Conservation (phyloP, 2,797 vertebrate species). For the Platyrinchus mystaceus region DNA sequence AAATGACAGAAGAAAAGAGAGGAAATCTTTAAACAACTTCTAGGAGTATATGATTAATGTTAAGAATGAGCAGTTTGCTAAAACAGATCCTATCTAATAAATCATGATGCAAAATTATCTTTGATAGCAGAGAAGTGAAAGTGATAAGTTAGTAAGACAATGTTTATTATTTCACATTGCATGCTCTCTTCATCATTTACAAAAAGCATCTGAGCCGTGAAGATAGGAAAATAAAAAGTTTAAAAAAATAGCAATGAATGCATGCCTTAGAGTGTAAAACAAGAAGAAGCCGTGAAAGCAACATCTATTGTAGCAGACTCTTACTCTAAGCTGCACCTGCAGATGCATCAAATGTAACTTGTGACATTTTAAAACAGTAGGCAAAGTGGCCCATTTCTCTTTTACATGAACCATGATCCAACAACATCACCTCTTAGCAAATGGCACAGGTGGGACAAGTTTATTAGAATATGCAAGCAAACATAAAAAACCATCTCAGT, state of each 20-base stretch:
- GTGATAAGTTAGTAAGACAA: neutral
- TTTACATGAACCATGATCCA: neutral
- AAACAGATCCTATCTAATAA: neutral
- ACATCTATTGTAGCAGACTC: fast-evolving
- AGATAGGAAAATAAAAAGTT: neutral
- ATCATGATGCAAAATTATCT: neutral
- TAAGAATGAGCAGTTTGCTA: neutral
- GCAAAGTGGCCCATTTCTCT: neutral
- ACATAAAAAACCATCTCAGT: neutral
- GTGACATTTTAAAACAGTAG: neutral
- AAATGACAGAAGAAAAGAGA: neutral
- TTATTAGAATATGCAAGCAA: neutral
- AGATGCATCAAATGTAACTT: neutral
- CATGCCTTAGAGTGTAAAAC: neutral
- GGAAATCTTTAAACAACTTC: neutral
- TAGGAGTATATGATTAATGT: neutral
- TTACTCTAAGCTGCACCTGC: neutral
- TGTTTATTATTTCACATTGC: neutral
- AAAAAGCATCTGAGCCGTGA: neutral
- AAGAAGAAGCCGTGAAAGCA: neutral
- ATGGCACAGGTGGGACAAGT: neutral
- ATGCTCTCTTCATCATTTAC: neutral
- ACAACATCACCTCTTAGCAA: neutral
- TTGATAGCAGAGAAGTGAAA: neutral
- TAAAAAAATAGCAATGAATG: neutral